Base-by-base conservation (phyloP, 1,140 invertebrate genomes). In the Contarinia nasturtii region DNA sequence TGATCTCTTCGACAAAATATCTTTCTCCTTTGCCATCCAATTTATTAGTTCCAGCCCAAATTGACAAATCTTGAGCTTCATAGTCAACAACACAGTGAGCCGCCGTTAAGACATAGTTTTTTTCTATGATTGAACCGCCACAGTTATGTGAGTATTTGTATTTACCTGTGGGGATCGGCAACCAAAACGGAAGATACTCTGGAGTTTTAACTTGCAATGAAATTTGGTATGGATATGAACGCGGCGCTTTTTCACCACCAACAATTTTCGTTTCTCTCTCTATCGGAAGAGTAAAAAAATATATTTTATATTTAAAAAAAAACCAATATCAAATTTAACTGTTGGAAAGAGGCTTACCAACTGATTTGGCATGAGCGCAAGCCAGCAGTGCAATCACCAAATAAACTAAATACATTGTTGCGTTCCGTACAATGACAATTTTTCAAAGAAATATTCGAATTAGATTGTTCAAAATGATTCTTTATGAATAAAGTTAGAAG, bases 31-130 rank as follows among this genome's bases (percentile, higher is more conserved):
- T 27, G n/a, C 61, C 66, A 47, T 65, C 59, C 52, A 69, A 57
- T 21, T 57, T 66, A 33, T 66, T 65, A 0, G 64, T 66, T 17
- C 70, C 70, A 8, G 56, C 57, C 14, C 71, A 58, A 2, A 65
- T 62, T 8, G 54, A 56, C 0, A 71, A 58, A 12, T 55, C 47
- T 48, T 54, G 51, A 19, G 52, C 20, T 34, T 52, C 53, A 49
- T 56, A 52, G 45, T 60, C 56, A 8, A 55, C 52, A 37, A 63
- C 49, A 27, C 65, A 67, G 42, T 67, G 65, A 14, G 63, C 65
- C 4, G 65, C 65, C 1, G 65, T 67, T n/a, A 67, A 41, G 3
- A 65, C 56, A 48, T 63, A 57, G 40, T 58, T 37, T 19, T 57
- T 44, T 11, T 55, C 55, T 5, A 67, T 56, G 14, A 67, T 59